Base-by-base conservation (phyloP, 2,113 vertebrate genomes). In the Stigmatopora argus region DNA sequence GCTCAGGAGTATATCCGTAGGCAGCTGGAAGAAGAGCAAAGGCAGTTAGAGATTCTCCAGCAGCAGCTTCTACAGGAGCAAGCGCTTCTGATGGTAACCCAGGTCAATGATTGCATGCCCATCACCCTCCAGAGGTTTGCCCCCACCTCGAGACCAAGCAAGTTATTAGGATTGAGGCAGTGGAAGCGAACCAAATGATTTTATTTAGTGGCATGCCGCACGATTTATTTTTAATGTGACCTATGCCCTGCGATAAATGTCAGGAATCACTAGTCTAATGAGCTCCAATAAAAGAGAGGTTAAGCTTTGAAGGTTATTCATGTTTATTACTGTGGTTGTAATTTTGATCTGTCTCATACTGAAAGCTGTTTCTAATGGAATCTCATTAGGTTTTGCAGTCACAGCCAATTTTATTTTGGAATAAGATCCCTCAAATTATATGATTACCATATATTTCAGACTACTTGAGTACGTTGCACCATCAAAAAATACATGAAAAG, bases 1-100 rank as follows among this genome's bases (percentile, higher is more conserved):
- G 91, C 92, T 90, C 93, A 98, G 96, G 96, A 98, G 75, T 98
- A 96, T 93, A 98, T 98, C 90, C 96, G 96, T 91, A 94, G 96
- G 83, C 96, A 98, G 93, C 91, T 98, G 93, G 96, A 98, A 87
- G 96, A 98, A 86, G 96, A 98, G 81, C 96, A 98, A 89, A 96
- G 96, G 73, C 96, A 98, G 92, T 94, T 98, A 93, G 96, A 98
- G 93, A 98, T 98, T 87, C 92, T 98, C 85, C 96, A 98, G 90
- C 96, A 98, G 87, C 96, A 98, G 87, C 93, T 98, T 78, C 92
- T 98, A 88, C 96, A 98, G 91, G 96, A 98, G 80, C 96, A 98
- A 87, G 96, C 96, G 0, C 94, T 98, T 88, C 93, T 98, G 90
- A 93, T 98, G 96, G 96, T 98, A 98, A 98, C 90, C 84, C 74